Conservation (phyloP, 2,113 vertebrate species). For the Calyptomena viridis region DNA sequence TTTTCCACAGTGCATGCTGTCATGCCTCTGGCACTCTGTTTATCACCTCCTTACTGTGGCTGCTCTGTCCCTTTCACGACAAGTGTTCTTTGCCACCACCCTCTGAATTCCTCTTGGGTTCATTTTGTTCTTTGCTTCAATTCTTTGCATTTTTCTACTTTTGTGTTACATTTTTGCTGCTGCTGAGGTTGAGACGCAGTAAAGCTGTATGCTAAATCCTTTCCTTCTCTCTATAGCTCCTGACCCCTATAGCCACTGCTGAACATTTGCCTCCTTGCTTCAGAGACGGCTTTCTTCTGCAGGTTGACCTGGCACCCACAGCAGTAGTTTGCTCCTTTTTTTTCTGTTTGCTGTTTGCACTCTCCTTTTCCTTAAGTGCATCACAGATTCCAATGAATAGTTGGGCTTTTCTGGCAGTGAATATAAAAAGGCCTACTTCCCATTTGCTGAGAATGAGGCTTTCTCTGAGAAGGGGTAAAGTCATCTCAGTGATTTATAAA, state of each 20-base stretch:
- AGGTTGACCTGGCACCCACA: not conserved
- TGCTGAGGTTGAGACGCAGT: not conserved
- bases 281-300: not conserved
- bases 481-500: not conserved
- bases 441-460: not conserved
- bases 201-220: not conserved
- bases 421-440: not conserved
- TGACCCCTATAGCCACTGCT: not conserved
- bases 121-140: not conserved
- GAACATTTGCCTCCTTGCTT: not conserved
- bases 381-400: not conserved
- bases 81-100: not conserved
- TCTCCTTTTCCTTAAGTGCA: not conserved
- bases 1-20: not conserved
- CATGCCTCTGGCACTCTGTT: conserved; percentile 8
- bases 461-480: not conserved
- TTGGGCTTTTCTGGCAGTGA: not conserved
- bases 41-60: not conserved
- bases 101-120: conserved; percentile 2
- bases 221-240: not conserved
- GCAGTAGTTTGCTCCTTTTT: not conserved
- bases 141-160: not conserved
- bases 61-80: not conserved
- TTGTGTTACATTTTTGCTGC: not conserved
- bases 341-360: not conserved